These are phyloP conservation scores for Lumbricus terrestris DNA, from an alignment of 2,888 invertebrate species.

Conservation along the genomic window DNA sequence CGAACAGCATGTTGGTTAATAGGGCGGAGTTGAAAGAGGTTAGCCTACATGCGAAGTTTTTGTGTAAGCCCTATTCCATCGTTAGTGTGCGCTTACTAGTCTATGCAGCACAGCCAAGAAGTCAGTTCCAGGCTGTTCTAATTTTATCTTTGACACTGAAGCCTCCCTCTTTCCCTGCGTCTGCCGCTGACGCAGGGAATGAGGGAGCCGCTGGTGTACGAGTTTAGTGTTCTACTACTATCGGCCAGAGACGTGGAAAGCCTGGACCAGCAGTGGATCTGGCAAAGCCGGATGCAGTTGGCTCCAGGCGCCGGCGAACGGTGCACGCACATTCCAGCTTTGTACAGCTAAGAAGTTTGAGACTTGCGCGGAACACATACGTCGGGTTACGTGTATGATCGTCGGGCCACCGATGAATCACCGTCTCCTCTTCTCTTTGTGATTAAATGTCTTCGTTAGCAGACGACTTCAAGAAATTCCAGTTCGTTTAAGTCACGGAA, in stretches of 20 bases:
- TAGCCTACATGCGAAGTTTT: not conserved
- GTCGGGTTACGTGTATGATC: no score
- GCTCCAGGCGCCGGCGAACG: not conserved
- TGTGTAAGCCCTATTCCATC: not conserved
- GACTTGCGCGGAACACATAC: not conserved
- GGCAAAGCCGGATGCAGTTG: not conserved
- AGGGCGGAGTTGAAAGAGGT: not conserved
- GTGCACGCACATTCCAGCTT: not conserved
- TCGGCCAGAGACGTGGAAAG: not conserved
- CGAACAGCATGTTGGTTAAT: not conserved
- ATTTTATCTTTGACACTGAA: not conserved
- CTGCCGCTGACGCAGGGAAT: not conserved
- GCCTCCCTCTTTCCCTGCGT: not conserved
- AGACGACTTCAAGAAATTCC: conserved; percentile 3
- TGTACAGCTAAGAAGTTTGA: not conserved
- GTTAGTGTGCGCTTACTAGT: not conserved
- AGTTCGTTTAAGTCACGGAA: not conserved
- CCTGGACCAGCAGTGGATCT: not conserved
- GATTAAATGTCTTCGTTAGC: not conserved
- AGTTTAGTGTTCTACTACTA: not conserved
- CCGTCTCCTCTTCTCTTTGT: no score
- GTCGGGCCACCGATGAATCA: not conserved
- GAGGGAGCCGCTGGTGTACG: not conserved
- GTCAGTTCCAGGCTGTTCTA: not conserved
- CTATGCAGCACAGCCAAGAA: not conserved